Evolutionary conservation across 2,888 invertebrate genomes (phyloP).

Genomic region (Lycia hirtaria): DNA sequence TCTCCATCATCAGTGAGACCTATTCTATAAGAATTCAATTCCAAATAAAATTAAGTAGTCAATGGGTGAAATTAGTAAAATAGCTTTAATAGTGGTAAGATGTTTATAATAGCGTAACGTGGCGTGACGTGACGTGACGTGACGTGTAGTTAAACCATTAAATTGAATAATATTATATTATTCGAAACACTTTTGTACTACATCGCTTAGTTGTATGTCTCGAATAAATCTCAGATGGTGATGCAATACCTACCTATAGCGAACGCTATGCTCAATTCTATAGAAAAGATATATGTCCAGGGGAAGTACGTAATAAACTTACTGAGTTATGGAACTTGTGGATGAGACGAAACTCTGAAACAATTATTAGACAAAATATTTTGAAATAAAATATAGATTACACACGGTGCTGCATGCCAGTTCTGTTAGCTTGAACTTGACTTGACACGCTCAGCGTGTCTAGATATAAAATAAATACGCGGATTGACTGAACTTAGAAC

Average conservation of each 20-base stretch:
- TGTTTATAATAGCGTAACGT: constrained; percentile 42
- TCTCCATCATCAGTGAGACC: neutral
- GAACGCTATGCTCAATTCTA: constrained; percentile 67
- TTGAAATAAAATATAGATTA: no score
- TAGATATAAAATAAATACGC: no score
- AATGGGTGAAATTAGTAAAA: constrained; percentile 65
- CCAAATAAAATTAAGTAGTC: neutral
- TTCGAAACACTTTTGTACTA: constrained; percentile 37
- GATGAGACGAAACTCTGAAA: neutral
- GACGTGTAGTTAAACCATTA: constrained; percentile 43
- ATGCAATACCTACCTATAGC: constrained; percentile 51
- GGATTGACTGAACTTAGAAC: no score
- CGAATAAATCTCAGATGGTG: constrained; percentile 3
- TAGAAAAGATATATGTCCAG: constrained; percentile 35
- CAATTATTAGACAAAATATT: neutral
- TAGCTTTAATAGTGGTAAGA: constrained; percentile 82
- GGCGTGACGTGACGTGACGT: no score
- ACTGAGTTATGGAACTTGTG: neutral
- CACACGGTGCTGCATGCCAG: no score
- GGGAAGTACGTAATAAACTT: constrained; percentile 5
- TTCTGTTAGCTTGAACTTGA: no score
- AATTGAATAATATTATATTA: constrained; percentile 26
- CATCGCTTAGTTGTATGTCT: constrained; percentile 17
- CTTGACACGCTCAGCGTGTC: no score
- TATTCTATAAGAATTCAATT: neutral